Conservation (phyloP, 1,140 invertebrate species). For the Chymomyza costata region DNA sequence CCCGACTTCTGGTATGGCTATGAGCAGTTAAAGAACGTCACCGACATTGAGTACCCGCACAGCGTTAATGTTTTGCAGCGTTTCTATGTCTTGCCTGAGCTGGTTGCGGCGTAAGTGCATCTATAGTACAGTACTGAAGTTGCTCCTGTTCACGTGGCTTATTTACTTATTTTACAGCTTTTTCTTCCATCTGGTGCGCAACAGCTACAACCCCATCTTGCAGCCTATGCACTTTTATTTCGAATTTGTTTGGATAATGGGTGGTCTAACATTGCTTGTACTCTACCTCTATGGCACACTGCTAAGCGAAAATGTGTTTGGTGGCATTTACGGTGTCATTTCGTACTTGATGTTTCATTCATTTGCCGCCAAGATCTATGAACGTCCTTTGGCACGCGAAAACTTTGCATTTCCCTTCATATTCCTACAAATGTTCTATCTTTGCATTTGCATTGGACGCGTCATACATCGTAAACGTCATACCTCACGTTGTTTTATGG, state of each 20-base stretch:
- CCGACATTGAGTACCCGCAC: conserved; percentile 69
- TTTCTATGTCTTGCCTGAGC: conserved; percentile 68
- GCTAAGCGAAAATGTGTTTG: conserved; percentile 67
- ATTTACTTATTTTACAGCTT: conserved; percentile 43
- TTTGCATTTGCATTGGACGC: conserved; percentile 60
- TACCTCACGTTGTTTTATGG: conserved; percentile 52
- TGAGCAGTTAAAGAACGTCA: conserved; percentile 58
- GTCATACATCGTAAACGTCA: conserved; percentile 43
- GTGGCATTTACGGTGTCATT: conserved; percentile 68
- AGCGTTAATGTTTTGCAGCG: conserved; percentile 66
- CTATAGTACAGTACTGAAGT: not conserved
- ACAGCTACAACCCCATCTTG: conserved; percentile 51
- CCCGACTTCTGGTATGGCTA: conserved; percentile 61
- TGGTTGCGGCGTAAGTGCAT: conserved; percentile 57
- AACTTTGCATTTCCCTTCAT: conserved; percentile 74
- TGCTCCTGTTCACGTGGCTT: too few species aligned
- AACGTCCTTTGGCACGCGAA: conserved; percentile 60
- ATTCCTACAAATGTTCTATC: conserved; percentile 68
- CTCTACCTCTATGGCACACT: conserved; percentile 68
- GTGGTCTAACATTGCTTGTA: conserved; percentile 65
- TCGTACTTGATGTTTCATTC: conserved; percentile 74
- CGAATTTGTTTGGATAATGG: conserved; percentile 70
- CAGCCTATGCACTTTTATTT: conserved; percentile 72
- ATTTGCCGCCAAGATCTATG: conserved; percentile 69
- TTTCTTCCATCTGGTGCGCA: conserved; percentile 57